Conservation (phyloP, 2,888 invertebrate species). For the Apoda limacodes region DNA sequence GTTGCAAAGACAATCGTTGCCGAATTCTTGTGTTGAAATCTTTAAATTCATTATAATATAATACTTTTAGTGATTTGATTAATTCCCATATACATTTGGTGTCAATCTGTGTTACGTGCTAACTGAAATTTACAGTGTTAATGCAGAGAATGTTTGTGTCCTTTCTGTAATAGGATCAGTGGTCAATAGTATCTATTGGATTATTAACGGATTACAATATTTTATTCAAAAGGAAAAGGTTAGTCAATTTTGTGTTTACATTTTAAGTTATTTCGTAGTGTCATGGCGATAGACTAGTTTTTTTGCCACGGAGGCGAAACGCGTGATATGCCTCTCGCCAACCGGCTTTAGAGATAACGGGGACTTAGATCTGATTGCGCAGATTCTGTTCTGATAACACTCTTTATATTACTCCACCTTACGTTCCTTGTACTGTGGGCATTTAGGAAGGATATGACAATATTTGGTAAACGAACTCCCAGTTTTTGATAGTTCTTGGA, state of each 20-base stretch:
- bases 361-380: slow-evolving; percentile 53
- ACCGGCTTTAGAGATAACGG: slow-evolving; percentile 47
- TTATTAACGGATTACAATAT: slow-evolving; percentile 37
- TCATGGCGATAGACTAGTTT: too few relatives aligned
- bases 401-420: too few relatives aligned
- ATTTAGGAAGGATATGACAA: too few relatives aligned
- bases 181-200: slow-evolving; percentile 59
- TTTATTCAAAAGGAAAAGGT: slow-evolving; percentile 7
- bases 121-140: background rate
- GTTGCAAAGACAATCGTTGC: slow-evolving; percentile 39
- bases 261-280: too few relatives aligned
- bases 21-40: slow-evolving; percentile 51
- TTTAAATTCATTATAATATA: slow-evolving; percentile 34
- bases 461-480: too few relatives aligned
- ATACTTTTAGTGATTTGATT: slow-evolving; percentile 36
- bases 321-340: slow-evolving; percentile 34
- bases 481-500: too few relatives aligned
- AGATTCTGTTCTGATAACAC: slow-evolving; percentile 52
- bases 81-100: slow-evolving; percentile 39
- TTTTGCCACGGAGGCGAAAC: slow-evolving; percentile 46
- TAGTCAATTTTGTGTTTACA: too few relatives aligned
- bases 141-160: slow-evolving; percentile 55
- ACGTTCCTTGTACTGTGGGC: too few relatives aligned
- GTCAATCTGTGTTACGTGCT: slow-evolving; percentile 22
- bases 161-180: slow-evolving; percentile 61